A percentile compares a stretch with the other conserved stretches of the same genome.
Conservation (phyloP, 2,113 vertebrate genomes). For the Xiphophorus hellerii region DNA sequence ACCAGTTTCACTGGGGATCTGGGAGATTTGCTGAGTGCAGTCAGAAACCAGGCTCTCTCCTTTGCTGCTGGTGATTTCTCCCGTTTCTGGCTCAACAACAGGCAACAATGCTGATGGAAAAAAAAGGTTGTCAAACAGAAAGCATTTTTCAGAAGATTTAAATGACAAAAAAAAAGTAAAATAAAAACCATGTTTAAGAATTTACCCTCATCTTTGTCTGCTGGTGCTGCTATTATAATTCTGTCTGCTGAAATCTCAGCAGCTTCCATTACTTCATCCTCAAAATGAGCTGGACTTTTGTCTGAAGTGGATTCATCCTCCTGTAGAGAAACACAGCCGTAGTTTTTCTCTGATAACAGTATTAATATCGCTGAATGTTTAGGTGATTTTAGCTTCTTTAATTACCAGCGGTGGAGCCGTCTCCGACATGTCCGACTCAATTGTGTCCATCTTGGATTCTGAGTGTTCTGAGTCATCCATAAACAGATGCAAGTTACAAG, state of each 20-base stretch:
- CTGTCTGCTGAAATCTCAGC: not conserved
- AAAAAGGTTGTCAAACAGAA: not conserved
- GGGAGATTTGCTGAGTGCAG: not conserved
- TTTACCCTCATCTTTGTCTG: constrained; percentile 22
- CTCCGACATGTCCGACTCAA: not conserved
- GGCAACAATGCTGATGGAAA: constrained; percentile 14
- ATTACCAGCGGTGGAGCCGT: constrained; percentile 53
- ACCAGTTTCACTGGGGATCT: constrained; percentile 39
- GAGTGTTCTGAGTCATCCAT: constrained; percentile 36
- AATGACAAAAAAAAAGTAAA: not conserved
- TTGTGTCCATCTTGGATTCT: constrained; percentile 9
- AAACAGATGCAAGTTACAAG: not conserved
- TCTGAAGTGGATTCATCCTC: constrained; percentile 7
- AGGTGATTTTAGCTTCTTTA: not conserved
- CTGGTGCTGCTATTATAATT: not conserved
- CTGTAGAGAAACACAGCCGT: constrained; percentile 19
- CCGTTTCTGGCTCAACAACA: constrained; percentile 8
- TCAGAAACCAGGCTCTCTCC: constrained; percentile 4
- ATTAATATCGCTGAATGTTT: not conserved
- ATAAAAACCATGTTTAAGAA: not conserved
- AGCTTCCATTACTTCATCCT: constrained; percentile 22
- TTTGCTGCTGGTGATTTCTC: not conserved
- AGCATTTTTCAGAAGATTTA: not conserved
- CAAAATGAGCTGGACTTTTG: constrained; percentile 10
- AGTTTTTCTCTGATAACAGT: not conserved